Evolutionary conservation across 2,888 invertebrate species (phyloP), one percentile per base, ranked within the genome.

Genomic region (Agrotis puta): DNA sequence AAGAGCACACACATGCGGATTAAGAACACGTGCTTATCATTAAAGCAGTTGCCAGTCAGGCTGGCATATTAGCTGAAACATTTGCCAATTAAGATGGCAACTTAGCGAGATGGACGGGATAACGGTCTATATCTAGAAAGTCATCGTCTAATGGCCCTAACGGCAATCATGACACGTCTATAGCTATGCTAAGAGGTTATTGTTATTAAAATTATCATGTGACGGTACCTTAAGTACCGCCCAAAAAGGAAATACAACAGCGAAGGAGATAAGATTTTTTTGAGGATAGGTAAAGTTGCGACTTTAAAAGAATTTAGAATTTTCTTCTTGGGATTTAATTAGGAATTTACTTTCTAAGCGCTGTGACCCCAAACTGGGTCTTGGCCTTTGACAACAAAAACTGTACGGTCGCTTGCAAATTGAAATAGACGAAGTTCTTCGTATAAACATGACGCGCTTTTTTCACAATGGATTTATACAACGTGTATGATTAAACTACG

Each of bases 121-220:
- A 90, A 85, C 87, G 79, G 82, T 72, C 81, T 63, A 73, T 89
- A 90, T 91, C 90, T 90, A 92, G 91, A 92, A 91, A 91, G 90
- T 86, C 86, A 89, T 90, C 91, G 72, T 76, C 83, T 89, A 89
- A 90, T 89, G 84, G 87, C 82, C 76, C 74, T 88, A 86, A 84
- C 83, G 86, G 85, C 77, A 78, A 65, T 82, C 66, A 61, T 64
- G 74, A 70, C 77, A 81, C 79, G 67, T 73, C 77, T 81, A 83
- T 78, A 73, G 80, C 69, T 77, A 76, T 83, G 77, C 70, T 61
- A 68, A 85, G 71, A 83, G 59, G 74, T 85, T 84, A 86, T 86
- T 83, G 80, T 82, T 87, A 82, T 86, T 84, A 83, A 84, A 81
- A 56, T 56, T 80, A 82, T 84, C 78, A 79, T 65, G 50, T 61